Base-by-base conservation (phyloP, 64 coral and sea anemone species). In the Montipora efflorescens region DNA sequence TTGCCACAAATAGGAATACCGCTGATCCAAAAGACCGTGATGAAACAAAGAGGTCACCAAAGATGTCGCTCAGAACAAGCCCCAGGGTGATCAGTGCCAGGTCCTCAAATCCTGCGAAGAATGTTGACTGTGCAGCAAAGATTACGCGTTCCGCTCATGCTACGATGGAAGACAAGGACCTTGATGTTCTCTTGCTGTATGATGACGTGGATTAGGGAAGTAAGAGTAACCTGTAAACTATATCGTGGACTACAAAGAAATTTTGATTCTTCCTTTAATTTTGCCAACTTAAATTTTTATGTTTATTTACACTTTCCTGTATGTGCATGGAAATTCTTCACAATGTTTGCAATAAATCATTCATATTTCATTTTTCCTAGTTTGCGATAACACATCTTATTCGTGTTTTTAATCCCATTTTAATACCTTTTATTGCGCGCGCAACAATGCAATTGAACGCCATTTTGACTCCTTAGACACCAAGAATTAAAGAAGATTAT, bases 141-240 rank as follows among this genome's bases (percentile, higher is more conserved):
- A 50, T 48, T 49, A 78, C 14, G 15, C 5, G 3, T 50, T 19
- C 45, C 8, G 11, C 45, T 45, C 76, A 78, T 2, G 14, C 45
- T 16, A 7, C 10, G 4, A 14, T 49, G 3, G 76, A 78, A 15
- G 47, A 78, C 4, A 13, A 48, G 0, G 14, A 78, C 15, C 53
- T 23, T 18, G 25, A 16, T 7, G 14, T 82, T 71, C 14, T 71
- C 2, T 25, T 57, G 1, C 55, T 64, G 5, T 82, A 82, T 45
- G 80, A 82, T 62, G 80, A 82, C n/a, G 45, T 82, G 16, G 80
- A 82, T 82, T 82, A 62, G 14, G 44, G 4, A 62, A 4, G 47
- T 50, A 5, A 46, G 7, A 51, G 28, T 28, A 77, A 8, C 12
- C 12, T 58, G 57, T 2, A 13, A 14, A 81, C 19, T 8, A 57